Evolutionary conservation across 1,140 invertebrate genomes (phyloP).

Genomic region (Yoshiicerus persimilis): DNA sequence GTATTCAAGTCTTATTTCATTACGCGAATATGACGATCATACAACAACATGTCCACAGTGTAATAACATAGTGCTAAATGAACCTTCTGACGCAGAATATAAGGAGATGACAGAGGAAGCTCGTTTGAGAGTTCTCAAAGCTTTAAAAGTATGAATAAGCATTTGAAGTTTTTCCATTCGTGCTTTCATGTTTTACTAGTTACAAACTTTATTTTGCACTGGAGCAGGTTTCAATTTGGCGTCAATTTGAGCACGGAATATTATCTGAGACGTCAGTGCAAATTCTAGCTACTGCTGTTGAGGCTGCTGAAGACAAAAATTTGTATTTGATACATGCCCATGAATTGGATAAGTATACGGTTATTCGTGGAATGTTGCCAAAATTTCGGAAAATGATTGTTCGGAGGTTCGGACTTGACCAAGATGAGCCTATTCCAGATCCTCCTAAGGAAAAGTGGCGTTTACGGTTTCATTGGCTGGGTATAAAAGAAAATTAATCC

Average conservation of each 20-base stretch:
- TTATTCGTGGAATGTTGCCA: slow-evolving; percentile 16
- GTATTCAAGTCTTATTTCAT: background rate
- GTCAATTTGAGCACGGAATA: slow-evolving; percentile 48
- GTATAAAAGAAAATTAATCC: background rate
- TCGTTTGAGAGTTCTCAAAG: slow-evolving; percentile 41
- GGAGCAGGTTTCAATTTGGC: slow-evolving; percentile 45
- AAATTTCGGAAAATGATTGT: slow-evolving; percentile 15
- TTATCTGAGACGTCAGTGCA: slow-evolving; percentile 45
- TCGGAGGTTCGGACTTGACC: background rate
- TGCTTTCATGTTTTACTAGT: background rate
- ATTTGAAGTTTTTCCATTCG: background rate
- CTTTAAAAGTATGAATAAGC: slow-evolving; percentile 32
- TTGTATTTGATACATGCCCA: slow-evolving; percentile 24
- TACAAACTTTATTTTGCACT: too few species aligned
- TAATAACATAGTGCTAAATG: slow-evolving; percentile 13
- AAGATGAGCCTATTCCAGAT: slow-evolving; percentile 13
- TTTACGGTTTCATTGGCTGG: background rate
- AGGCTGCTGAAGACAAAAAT: slow-evolving; percentile 1
- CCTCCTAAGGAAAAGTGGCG: background rate
- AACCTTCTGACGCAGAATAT: slow-evolving; percentile 33
- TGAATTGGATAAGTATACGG: slow-evolving; percentile 37
- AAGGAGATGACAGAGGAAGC: slow-evolving; percentile 45
- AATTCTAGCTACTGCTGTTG: slow-evolving; percentile 28
- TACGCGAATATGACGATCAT: background rate
- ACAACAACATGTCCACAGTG: slow-evolving; percentile 16